Base-by-base conservation (phyloP, 2,888 invertebrate genomes). In the Idaea biselata region DNA sequence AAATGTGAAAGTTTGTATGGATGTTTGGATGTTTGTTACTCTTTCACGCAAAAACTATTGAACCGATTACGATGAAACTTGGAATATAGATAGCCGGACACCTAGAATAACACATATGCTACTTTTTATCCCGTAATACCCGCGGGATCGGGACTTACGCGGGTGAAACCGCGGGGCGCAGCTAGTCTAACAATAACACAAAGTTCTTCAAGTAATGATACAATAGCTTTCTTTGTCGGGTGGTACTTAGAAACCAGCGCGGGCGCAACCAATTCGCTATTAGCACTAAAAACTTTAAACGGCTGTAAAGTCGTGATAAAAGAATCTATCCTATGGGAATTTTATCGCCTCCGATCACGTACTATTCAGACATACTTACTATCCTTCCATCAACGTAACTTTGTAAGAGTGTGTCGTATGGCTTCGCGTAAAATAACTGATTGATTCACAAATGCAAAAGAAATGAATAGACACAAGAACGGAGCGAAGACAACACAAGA, bases 221-320 rank as follows among this genome's bases (percentile, higher is more conserved):
- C 17, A 16, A 55, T 7, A 17, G 55, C 17, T 16, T 17, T 55
- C 55, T 55, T 55, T 55, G 55, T 55, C 55, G 55, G 55, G 8
- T 16, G 55, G 16, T 17, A 25, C 25, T 25, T 25, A 55, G 55
- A 14, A 16, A 55, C 16, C 55, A 55, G 55, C 17, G 55, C 55
- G 1, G 11, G 67, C 68, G 63, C 73, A 75, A 71, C 74, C 77
- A 81, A 82, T 81, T 81, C 80, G 71, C 80, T 76, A 74, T 79
- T 72, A 79, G 76, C 79, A 84, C 77, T 86, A 80, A 86, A 84
- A 80, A 74, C 75, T 75, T 78, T 79, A 80, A 79, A 76, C 62
- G 78, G 70, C 77, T 65, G 75, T 84, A 83, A 84, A 44, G 44
- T 44, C 44, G 44, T 44, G 44, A 44, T 44, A 44, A 83, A 81